phyloP scores from a whole-genome alignment of 1,140 invertebrate genomes.

The Thereuonema tuberculata region DNA sequence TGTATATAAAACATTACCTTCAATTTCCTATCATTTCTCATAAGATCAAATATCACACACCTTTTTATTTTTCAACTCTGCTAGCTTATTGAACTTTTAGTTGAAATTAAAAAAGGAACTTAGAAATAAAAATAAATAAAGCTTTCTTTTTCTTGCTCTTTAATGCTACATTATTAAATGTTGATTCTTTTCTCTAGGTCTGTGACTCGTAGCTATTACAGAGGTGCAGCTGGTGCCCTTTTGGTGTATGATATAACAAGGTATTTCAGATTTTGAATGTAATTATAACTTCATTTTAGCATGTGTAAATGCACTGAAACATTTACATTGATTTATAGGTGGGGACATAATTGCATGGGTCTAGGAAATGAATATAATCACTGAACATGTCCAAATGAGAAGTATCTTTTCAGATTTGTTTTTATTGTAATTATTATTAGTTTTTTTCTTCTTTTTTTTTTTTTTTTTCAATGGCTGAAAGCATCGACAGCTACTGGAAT shows the following conservation, averaged over 20 bases:
- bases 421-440: too few relatives aligned
- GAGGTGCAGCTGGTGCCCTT: conserved; percentile 63
- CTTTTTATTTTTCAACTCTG: not conserved
- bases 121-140: too few relatives aligned
- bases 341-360: too few relatives aligned
- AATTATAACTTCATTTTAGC: not conserved
- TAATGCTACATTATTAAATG: not conserved
- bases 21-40: not conserved
- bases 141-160: not conserved
- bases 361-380: too few relatives aligned
- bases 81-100: not conserved
- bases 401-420: too few relatives aligned
- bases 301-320: not conserved
- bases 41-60: not conserved
- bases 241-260: conserved; percentile 64
- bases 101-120: too few relatives aligned
- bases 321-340: too few relatives aligned
- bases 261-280: conserved; percentile 20
- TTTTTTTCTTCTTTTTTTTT: too few relatives aligned
- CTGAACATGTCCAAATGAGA: too few relatives aligned
- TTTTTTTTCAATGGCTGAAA: too few relatives aligned
- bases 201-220: conserved; percentile 63
- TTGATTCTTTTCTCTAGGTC: conserved; percentile 35
- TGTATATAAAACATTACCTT: not conserved
- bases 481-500: too few relatives aligned